These are phyloP conservation scores for Tragelaphus scriptus DNA, from an alignment of 2,113 vertebrate species.

Conservation along the genomic window DNA sequence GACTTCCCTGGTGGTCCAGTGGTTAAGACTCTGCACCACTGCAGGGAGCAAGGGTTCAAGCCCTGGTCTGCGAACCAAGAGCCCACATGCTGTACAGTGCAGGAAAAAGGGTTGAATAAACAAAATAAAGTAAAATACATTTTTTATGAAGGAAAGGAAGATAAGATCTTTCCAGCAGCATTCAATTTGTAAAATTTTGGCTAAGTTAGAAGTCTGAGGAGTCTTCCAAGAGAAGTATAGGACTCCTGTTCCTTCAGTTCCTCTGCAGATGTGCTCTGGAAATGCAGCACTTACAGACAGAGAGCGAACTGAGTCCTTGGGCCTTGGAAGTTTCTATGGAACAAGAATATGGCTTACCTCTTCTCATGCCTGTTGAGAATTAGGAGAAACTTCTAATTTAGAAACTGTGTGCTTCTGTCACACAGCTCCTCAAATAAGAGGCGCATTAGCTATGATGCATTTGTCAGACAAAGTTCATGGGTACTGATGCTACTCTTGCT, in stretches of 20 bases:
- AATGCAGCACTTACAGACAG: neutral
- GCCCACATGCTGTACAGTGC: neutral
- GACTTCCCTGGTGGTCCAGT: neutral
- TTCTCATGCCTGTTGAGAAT: neutral
- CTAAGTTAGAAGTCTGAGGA: neutral
- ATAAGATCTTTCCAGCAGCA: neutral
- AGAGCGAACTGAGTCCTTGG: neutral
- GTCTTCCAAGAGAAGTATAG: fast-evolving
- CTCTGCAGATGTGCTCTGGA: neutral
- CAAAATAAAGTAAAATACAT: neutral
- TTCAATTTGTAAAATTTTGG: neutral
- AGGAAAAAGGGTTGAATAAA: neutral
- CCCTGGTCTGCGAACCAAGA: neutral
- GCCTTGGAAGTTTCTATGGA: neutral
- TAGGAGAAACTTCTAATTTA: neutral
- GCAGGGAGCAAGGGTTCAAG: neutral
- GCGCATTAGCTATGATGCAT: neutral
- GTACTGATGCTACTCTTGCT: neutral
- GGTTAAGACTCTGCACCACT: neutral
- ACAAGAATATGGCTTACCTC: neutral
- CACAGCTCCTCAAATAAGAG: neutral
- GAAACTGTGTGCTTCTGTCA: neutral
- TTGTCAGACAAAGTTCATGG: neutral
- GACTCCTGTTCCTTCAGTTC: neutral
- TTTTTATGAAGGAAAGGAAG: neutral